Percentiles rank a stretch among this genome's conserved stretches.
These are phyloP conservation scores for Heliornis fulica DNA, from an alignment of 2,113 vertebrate genomes.

Conservation along the genomic window DNA sequence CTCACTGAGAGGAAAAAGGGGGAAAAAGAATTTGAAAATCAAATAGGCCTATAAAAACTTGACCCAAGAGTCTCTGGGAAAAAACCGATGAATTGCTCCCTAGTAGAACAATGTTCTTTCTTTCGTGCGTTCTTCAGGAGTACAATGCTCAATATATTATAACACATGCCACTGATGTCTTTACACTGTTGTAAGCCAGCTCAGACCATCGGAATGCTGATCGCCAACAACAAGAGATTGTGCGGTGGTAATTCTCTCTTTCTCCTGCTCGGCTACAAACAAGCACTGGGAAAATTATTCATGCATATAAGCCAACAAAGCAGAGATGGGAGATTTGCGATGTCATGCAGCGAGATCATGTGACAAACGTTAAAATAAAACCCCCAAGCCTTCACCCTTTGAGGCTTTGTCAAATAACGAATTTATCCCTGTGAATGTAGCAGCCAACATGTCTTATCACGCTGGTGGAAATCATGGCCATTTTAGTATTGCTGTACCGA, in stretches of 20 bases:
- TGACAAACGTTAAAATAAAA: slow-evolving; percentile 51
- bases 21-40: slow-evolving; percentile 92
- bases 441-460: background rate
- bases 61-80: slow-evolving; percentile 99
- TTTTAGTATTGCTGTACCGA: background rate
- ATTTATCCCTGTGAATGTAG: slow-evolving; percentile 26
- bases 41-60: slow-evolving; percentile 97
- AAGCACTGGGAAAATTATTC: slow-evolving; percentile 82
- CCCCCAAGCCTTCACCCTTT: slow-evolving; percentile 27
- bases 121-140: slow-evolving; percentile 82
- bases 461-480: background rate
- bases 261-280: slow-evolving; percentile 64
- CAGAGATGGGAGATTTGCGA: slow-evolving; percentile 64
- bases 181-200: slow-evolving; percentile 83
- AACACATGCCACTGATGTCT: slow-evolving; percentile 89
- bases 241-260: slow-evolving; percentile 59
- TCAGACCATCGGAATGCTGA: slow-evolving; percentile 82
- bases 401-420: slow-evolving; percentile 60
- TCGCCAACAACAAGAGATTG: slow-evolving; percentile 72
- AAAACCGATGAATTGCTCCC: slow-evolving; percentile 92
- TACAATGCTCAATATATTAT: slow-evolving; percentile 91
- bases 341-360: slow-evolving; percentile 72
- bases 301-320: slow-evolving; percentile 74
- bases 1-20: slow-evolving; percentile 80
- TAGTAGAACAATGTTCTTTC: slow-evolving; percentile 89